Evolutionary conservation across 1,140 invertebrate species (phyloP).

Genomic region (Lanistes nyassanus): DNA sequence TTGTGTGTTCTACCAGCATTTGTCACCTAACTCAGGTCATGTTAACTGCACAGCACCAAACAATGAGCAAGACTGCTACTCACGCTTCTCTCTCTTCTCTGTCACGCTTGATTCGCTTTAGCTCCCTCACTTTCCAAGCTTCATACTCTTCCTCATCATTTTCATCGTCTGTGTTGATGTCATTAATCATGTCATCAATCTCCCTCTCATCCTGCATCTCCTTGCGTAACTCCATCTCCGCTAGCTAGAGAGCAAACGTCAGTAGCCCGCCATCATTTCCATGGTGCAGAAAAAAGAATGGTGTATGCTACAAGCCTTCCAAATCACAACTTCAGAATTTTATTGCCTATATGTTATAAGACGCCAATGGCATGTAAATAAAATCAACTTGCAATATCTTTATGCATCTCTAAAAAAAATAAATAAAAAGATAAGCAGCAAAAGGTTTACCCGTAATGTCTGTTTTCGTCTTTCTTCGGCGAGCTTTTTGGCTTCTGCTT

Average conservation of each 20-base stretch:
- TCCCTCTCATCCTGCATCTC: constrained; percentile 75
- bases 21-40: too few relatives aligned
- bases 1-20: too few relatives aligned
- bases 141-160: constrained; percentile 98
- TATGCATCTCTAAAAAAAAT: too few relatives aligned
- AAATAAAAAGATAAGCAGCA: too few relatives aligned
- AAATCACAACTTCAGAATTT: neutral
- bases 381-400: too few relatives aligned
- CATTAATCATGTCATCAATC: constrained; percentile 72
- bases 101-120: constrained; percentile 95
- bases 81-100: constrained; percentile 92
- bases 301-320: too few relatives aligned
- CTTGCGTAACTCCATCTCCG: constrained; percentile 83
- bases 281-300: too few relatives aligned
- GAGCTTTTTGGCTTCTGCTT: constrained; percentile 80
- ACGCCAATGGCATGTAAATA: too few relatives aligned
- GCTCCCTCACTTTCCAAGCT: constrained; percentile 93
- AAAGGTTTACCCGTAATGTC: constrained; percentile 79
- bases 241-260: constrained; percentile 73
- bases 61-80: constrained; percentile 58
- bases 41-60: too few relatives aligned
- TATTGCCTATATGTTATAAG: too few relatives aligned
- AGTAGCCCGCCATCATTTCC: too few relatives aligned
- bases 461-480: constrained; percentile 85
- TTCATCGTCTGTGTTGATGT: constrained; percentile 96